A percentile compares a stretch with the other conserved stretches of the same genome.
These are phyloP conservation scores for Calephelis virginiensis DNA, from an alignment of 1,140 invertebrate genomes.

Conservation along the genomic window DNA sequence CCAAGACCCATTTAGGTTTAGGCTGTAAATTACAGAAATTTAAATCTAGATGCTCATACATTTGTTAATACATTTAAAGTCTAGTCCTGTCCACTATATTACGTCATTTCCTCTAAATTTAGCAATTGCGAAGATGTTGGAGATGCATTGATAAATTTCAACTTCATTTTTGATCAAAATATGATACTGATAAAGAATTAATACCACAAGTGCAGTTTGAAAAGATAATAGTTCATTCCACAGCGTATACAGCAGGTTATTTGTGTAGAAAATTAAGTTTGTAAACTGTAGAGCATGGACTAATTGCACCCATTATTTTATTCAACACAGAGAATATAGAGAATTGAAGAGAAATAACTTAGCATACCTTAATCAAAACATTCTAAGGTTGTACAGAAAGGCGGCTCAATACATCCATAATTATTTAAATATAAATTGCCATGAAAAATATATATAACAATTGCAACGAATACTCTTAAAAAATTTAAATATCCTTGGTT, in stretches of 20 bases:
- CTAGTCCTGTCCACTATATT: background rate
- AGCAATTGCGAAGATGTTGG: constrained; percentile 1
- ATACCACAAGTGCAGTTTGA: background rate
- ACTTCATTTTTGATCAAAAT: background rate
- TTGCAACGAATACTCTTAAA: no score
- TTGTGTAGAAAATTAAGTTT: background rate
- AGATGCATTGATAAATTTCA: background rate
- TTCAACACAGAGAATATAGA: background rate
- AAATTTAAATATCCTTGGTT: no score
- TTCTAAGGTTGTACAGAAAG: no score
- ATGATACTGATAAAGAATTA: background rate
- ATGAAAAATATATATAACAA: no score
- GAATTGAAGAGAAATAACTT: background rate
- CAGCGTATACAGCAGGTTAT: background rate
- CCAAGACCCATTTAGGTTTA: constrained; percentile 6
- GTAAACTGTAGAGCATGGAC: background rate
- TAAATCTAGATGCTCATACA: constrained; percentile 23
- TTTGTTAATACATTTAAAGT: constrained; percentile 28
- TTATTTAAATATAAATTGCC: no score
- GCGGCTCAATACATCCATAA: no score
- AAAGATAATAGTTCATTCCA: background rate
- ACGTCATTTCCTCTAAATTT: background rate
- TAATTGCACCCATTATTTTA: background rate
- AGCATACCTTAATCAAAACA: background rate
- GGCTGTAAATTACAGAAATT: constrained; percentile 26